Evolutionary conservation across 2,113 vertebrate genomes (phyloP), one percentile per base, ranked within the genome.

Genomic region (Melanostigma gelatinosum): DNA sequence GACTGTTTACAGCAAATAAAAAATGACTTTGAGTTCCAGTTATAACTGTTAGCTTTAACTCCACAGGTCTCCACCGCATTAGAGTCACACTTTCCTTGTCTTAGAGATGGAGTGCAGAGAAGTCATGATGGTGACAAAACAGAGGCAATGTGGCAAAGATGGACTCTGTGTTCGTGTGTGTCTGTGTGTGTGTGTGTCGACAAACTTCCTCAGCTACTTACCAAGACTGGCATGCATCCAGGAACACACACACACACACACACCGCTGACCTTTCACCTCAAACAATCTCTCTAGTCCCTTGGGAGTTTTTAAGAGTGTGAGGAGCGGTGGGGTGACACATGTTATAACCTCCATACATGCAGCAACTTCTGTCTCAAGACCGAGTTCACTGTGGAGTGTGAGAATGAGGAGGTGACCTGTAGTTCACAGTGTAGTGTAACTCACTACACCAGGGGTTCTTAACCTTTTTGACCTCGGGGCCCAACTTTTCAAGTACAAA

Each of bases 241-340:
- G 20, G 16, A 22, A 63, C 76, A 69, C 27, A 89, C 50, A 86
- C 62, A 84, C 34, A 34, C 34, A 34, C 34, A 34, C 34, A 34
- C 80, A 83, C 82, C 75, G 50, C 58, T 80, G 85, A 85, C 75
- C 85, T 88, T 87, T 90, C 71, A 90, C 80, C 92, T 88, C 82
- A 64, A 75, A 80, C 54, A 38, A 79, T 87, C 50, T 77, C 72
- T 85, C 79, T 15, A 12, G 55, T 13, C 55, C 74, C 86, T 38
- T 40, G 87, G 82, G 87, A 88, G 64, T 52, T 78, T 75, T 85
- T 61, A 79, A 78, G 66, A 79, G 78, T 68, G 77, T 71, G 36
- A 78, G 66, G 46, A 75, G 66, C 4, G 11, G 62, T 69, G 67
- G 38, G 61, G 83, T 42, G 60, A 81, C 75, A 82, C n/a, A 65